A percentile compares a stretch with the other conserved stretches of the same genome.
Conservation (phyloP, 1,140 invertebrate species). For the Plectrocnemia conspersa region DNA sequence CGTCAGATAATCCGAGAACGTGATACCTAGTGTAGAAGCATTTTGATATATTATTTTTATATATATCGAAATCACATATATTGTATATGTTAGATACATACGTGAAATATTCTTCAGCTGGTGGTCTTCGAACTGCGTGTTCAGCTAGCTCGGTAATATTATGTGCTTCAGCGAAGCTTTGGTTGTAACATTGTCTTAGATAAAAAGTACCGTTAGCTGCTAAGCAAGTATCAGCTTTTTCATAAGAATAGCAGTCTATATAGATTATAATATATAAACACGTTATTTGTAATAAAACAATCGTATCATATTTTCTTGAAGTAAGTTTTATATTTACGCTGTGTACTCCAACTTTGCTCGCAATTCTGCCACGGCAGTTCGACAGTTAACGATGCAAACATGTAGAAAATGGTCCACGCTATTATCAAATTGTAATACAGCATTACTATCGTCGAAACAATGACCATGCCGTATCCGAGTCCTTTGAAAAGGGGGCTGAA, state of each 20-base stretch:
- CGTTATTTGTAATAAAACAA: neutral
- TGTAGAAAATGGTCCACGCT: slow-evolving; percentile 79
- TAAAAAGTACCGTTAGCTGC: slow-evolving; percentile 64
- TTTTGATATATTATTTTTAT: slow-evolving; percentile 1
- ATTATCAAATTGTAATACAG: slow-evolving; percentile 83
- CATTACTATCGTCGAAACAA: slow-evolving; percentile 77
- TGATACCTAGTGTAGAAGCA: slow-evolving; percentile 53
- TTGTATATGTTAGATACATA: slow-evolving; percentile 44
- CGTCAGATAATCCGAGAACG: slow-evolving; percentile 66
- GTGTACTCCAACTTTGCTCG: slow-evolving; percentile 68
- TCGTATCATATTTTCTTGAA: neutral
- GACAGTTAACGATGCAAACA: slow-evolving; percentile 59
- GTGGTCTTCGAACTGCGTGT: slow-evolving; percentile 59
- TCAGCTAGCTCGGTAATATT: slow-evolving; percentile 52
- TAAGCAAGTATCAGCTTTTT: slow-evolving; percentile 56
- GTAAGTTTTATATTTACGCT: slow-evolving; percentile 50
- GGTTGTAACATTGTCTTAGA: slow-evolving; percentile 53
- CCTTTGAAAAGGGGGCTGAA: slow-evolving; percentile 68
- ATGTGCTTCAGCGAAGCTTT: slow-evolving; percentile 47
- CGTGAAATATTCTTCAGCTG: slow-evolving; percentile 83
- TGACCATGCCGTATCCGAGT: slow-evolving; percentile 78
- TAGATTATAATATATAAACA: neutral
- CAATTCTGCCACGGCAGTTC: slow-evolving; percentile 76
- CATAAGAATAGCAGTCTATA: slow-evolving; percentile 63
- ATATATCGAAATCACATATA: neutral